A percentile compares a stretch with the other conserved stretches of the same genome.
Evolutionary conservation across 2,797 vertebrate genomes (phyloP).

Genomic region (Aselliscus stoliczkanus): DNA sequence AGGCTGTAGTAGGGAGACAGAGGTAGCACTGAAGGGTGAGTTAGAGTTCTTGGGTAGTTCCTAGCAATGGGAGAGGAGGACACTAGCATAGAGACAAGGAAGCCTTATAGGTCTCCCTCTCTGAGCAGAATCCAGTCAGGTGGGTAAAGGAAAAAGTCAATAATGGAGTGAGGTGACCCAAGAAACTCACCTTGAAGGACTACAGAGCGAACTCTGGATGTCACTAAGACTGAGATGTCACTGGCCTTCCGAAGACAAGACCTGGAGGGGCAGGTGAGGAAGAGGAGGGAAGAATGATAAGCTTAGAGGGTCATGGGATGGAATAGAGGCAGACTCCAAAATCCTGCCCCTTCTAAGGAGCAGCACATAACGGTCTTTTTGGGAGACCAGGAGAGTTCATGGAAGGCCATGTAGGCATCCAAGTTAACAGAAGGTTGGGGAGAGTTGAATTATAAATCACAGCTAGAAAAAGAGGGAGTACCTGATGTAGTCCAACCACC

Average conservation of each 20-base stretch:
- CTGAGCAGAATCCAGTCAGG: background rate
- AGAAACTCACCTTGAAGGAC: constrained; percentile 90
- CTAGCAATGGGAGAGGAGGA: background rate
- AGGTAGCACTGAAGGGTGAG: background rate
- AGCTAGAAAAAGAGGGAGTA: constrained; percentile 69
- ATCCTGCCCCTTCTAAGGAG: background rate
- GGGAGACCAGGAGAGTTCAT: background rate
- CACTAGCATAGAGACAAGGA: background rate
- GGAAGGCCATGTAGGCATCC: background rate
- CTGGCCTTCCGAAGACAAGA: constrained; percentile 90
- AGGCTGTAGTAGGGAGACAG: background rate
- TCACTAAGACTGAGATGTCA: constrained; percentile 89
- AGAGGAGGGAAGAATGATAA: background rate
- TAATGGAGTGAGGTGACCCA: constrained; percentile 15
- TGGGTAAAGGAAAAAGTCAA: background rate
- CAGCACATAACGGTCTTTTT: background rate
- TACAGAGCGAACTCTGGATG: constrained; percentile 87
- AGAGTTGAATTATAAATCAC: background rate
- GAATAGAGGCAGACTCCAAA: background rate
- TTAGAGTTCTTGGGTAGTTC: background rate
- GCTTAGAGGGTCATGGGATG: background rate
- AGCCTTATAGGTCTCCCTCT: background rate
- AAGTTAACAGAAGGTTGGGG: background rate
- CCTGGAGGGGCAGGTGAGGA: constrained; percentile 74
- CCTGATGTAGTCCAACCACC: constrained; percentile 92